phyloP scores from a whole-genome alignment of 1,140 invertebrate genomes.

The Zeugodacus cucurbitae region DNA sequence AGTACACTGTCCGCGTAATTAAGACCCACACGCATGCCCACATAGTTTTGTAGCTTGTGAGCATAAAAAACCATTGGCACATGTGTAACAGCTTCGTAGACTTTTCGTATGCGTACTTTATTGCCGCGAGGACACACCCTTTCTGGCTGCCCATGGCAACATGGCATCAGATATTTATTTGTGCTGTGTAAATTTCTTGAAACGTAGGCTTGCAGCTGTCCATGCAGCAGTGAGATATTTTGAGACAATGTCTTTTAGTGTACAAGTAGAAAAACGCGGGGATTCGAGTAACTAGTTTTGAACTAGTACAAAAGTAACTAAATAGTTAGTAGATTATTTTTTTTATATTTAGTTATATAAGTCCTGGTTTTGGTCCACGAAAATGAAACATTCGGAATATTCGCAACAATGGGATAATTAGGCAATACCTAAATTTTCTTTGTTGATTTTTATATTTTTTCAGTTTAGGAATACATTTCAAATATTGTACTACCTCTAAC shows the following conservation, averaged over 20 bases:
- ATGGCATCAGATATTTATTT: not conserved
- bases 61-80: not conserved
- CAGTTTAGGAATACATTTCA: too few relatives aligned
- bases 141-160: slow-evolving; percentile 9
- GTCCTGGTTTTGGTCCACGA: too few relatives aligned
- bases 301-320: not conserved
- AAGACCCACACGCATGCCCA: not conserved
- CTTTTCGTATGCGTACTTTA: not conserved
- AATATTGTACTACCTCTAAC: too few relatives aligned
- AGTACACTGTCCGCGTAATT: not conserved
- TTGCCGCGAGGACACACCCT: slow-evolving; percentile 14
- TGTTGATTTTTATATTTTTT: too few relatives aligned
- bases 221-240: not conserved
- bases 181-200: not conserved
- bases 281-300: not conserved
- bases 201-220: slow-evolving; percentile 4
- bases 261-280: not conserved
- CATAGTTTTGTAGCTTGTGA: not conserved
- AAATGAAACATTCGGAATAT: too few relatives aligned
- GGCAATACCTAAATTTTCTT: too few relatives aligned
- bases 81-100: not conserved
- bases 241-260: not conserved
- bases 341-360: too few relatives aligned
- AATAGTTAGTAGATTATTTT: too few relatives aligned
- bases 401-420: too few relatives aligned